Conservation (phyloP, 2,888 invertebrate species). For the Eucera pruinosa region DNA sequence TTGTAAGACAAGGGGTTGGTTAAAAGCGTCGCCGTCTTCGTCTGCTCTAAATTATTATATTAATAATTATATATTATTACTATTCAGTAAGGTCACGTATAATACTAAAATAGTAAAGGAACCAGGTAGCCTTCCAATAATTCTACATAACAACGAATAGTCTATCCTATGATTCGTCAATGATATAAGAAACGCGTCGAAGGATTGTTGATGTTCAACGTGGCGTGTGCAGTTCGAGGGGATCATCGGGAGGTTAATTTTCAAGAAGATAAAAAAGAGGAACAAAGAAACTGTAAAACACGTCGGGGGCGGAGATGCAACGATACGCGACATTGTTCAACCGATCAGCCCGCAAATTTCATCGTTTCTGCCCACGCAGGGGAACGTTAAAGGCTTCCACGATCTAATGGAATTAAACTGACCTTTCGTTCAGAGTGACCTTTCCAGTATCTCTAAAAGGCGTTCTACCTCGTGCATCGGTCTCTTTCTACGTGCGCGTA, state of each 20-base stretch:
- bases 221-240: neutral
- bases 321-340: conserved; percentile 37
- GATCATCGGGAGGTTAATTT: neutral
- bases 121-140: too few species aligned
- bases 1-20: too few species aligned
- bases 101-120: too few species aligned
- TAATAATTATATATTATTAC: too few species aligned
- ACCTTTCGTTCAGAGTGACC: conserved; percentile 43
- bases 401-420: conserved; percentile 49
- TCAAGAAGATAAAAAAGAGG: neutral
- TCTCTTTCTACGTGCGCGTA: neutral
- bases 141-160: too few species aligned
- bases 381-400: conserved; percentile 39
- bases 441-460: conserved; percentile 29
- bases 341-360: conserved; percentile 48
- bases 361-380: conserved; percentile 39
- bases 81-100: too few species aligned
- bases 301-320: conserved; percentile 36
- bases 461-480: neutral
- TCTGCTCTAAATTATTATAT: too few species aligned
- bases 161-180: too few species aligned
- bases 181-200: too few species aligned
- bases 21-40: too few species aligned
- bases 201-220: too few species aligned
- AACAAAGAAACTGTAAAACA: conserved; percentile 7